Evolutionary conservation across 2,797 vertebrate genomes (phyloP).

Genomic region (Anguilla obscura): DNA sequence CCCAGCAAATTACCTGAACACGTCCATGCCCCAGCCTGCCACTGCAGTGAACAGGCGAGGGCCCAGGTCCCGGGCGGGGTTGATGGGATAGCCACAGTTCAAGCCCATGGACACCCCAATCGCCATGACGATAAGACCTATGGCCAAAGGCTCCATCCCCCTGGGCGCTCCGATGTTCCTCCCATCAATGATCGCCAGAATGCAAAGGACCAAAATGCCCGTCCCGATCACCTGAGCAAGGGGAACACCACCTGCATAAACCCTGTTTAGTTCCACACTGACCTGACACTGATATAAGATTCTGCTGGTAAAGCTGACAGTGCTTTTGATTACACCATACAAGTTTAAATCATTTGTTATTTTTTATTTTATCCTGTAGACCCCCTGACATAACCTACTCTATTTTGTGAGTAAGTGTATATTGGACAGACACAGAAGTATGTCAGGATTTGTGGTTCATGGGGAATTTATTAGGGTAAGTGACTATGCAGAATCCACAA

Average conservation of each 20-base stretch:
- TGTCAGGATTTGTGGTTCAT: not conserved
- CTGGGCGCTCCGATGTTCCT: slow-evolving; percentile 60
- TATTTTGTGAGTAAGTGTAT: not conserved
- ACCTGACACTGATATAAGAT: not conserved
- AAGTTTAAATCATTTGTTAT: no score
- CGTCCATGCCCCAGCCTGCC: slow-evolving; percentile 71
- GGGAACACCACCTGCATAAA: not conserved
- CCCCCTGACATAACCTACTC: not conserved
- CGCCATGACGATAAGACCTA: slow-evolving; percentile 65
- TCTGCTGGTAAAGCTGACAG: not conserved
- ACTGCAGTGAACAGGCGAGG: slow-evolving; percentile 70
- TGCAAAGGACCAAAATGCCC: slow-evolving; percentile 67
- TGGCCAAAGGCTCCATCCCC: slow-evolving; percentile 66
- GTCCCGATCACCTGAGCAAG: slow-evolving; percentile 70
- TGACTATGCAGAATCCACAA: not conserved
- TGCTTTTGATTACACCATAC: not conserved
- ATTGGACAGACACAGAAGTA: not conserved
- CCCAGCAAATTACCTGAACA: slow-evolving; percentile 67
- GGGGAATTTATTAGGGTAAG: slow-evolving; percentile 16
- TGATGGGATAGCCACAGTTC: slow-evolving; percentile 76
- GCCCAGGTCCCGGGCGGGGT: slow-evolving; percentile 75
- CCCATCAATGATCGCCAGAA: slow-evolving; percentile 71
- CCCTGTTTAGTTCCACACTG: not conserved
- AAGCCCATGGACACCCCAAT: slow-evolving; percentile 77
- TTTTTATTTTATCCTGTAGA: not conserved